Conservation (phyloP, 2,113 vertebrate species). For the Galeopterus variegatus region DNA sequence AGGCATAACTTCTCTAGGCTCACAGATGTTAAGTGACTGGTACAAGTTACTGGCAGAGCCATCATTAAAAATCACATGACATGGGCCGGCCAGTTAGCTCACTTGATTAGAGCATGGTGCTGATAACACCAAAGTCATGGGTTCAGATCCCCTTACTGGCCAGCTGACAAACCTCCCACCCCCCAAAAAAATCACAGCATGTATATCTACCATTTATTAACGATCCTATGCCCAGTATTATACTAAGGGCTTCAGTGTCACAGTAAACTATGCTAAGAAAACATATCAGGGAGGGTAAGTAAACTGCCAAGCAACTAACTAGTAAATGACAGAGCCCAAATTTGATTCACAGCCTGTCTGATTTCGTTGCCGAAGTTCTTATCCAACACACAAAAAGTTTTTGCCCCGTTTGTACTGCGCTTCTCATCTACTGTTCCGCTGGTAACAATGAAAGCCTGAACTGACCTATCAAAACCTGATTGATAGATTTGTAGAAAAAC, state of each 20-base stretch:
- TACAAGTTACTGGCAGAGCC: background rate
- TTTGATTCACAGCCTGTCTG: background rate
- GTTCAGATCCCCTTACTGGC: too few species aligned
- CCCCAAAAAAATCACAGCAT: too few species aligned
- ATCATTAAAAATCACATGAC: background rate
- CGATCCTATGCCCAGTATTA: background rate
- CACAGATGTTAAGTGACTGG: background rate
- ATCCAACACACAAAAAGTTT: background rate
- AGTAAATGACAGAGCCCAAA: background rate
- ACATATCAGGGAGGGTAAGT: background rate
- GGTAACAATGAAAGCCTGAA: background rate
- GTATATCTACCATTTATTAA: background rate
- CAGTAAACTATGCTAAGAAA: conserved; percentile 11
- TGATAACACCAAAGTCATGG: too few species aligned
- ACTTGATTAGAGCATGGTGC: too few species aligned
- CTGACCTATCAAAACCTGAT: background rate
- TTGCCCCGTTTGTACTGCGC: background rate
- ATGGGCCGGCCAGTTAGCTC: too few species aligned
- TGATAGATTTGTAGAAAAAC: background rate
- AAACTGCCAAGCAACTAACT: background rate
- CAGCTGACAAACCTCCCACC: too few species aligned
- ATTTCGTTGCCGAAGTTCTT: background rate
- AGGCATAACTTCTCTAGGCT: background rate
- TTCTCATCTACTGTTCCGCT: background rate
- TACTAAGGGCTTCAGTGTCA: background rate